Conservation (phyloP, 2,113 vertebrate species). For the Phocoena sinus region DNA sequence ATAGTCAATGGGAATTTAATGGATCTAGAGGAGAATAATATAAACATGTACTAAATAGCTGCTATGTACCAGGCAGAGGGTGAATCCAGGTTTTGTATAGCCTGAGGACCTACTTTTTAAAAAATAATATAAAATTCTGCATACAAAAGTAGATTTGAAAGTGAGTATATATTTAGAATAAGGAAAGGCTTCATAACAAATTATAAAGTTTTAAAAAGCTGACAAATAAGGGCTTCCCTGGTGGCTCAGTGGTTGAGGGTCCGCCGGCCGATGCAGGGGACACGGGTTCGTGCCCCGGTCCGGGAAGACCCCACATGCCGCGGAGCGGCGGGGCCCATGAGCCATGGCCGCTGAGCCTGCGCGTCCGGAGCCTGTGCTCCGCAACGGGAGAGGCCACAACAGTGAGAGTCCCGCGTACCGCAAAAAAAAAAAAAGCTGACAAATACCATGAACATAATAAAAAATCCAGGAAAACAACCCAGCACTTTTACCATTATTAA, state of each 20-base stretch:
- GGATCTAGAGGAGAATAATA: background rate
- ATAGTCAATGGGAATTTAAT: background rate
- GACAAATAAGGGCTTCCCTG: background rate
- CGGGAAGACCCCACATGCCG: no score
- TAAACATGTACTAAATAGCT: background rate
- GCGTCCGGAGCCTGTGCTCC: no score
- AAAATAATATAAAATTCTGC: background rate
- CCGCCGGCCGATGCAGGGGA: no score
- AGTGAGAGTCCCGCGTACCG: no score
- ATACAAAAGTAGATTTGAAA: background rate
- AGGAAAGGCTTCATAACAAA: background rate
- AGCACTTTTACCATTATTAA: background rate
- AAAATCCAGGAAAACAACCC: background rate
- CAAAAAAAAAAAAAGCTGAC: background rate
- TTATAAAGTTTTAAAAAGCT: background rate
- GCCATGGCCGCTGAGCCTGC: no score
- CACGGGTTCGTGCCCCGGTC: no score
- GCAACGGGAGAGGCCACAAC: no score
- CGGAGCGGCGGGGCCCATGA: no score
- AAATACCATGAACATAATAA: background rate
- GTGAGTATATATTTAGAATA: background rate
- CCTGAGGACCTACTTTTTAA: background rate
- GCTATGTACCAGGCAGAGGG: background rate
- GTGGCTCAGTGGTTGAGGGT: no score
- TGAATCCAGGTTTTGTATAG: background rate